Conservation (phyloP, 2,888 invertebrate genomes). For the Idaea aversata region DNA sequence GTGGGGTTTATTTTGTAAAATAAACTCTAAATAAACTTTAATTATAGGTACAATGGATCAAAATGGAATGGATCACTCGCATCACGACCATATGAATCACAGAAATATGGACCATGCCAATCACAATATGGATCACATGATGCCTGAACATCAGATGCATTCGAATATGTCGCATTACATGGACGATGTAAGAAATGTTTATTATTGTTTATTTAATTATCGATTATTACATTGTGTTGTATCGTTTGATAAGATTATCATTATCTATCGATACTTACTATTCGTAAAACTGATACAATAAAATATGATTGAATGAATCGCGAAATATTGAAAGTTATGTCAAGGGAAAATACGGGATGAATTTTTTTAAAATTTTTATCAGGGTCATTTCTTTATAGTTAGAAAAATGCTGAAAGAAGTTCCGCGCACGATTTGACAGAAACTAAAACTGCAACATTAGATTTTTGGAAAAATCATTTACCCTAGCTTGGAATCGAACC, state of each 20-base stretch:
- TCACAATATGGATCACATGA: conserved; percentile 35
- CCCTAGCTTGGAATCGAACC: too few relatives aligned
- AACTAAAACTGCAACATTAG: too few relatives aligned
- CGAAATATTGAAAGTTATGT: not conserved
- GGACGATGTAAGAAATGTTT: conserved; percentile 32
- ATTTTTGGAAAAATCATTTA: too few relatives aligned
- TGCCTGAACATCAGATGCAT: conserved; percentile 39
- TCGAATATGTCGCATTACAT: conserved; percentile 31
- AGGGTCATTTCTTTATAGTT: too few relatives aligned
- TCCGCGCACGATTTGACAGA: too few relatives aligned
- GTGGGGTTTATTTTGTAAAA: not conserved
- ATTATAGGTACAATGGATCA: conserved; percentile 30
- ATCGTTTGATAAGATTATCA: not conserved
- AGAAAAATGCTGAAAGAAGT: too few relatives aligned
- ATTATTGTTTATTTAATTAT: not conserved
- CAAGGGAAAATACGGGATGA: not conserved
- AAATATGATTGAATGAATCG: not conserved
- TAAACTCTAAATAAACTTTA: not conserved
- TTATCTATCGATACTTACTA: not conserved
- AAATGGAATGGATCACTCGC: conserved; percentile 30
- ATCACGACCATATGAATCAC: not conserved
- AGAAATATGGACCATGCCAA: conserved; percentile 43
- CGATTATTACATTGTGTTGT: too few relatives aligned
- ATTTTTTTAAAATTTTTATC: too few relatives aligned
- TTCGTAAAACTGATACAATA: not conserved